A percentile compares a stretch with the other conserved stretches of the same genome.
These are phyloP conservation scores for Xiphydria camelus DNA, from an alignment of 2,888 invertebrate species.

Conservation along the genomic window DNA sequence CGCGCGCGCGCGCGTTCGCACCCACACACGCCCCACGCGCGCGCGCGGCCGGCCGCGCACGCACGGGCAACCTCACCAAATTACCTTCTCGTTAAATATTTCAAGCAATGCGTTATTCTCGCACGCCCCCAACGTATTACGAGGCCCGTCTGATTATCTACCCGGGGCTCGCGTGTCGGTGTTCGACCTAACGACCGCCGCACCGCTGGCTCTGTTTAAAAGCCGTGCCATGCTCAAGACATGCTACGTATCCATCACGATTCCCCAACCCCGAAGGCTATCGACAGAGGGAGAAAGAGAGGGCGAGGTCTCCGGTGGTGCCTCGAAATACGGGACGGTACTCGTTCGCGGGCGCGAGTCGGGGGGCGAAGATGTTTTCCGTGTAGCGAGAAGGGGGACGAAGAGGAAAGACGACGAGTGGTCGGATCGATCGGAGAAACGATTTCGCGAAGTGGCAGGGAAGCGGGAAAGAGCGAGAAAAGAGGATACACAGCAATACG, in stretches of 20 bases:
- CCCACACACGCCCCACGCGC: slow-evolving; percentile 9
- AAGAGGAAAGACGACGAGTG: no score
- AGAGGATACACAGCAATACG: no score
- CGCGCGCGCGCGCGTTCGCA: slow-evolving; percentile 11
- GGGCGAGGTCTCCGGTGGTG: no score
- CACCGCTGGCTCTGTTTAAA: slow-evolving; percentile 27
- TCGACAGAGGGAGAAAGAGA: no score
- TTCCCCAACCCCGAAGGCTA: slow-evolving; percentile 28
- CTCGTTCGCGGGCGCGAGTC: no score
- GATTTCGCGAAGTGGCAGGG: no score
- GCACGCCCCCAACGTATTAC: slow-evolving; percentile 47
- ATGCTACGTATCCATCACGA: slow-evolving; percentile 40
- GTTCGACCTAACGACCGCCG: slow-evolving; percentile 37
- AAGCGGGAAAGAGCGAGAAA: no score
- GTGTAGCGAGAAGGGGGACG: no score
- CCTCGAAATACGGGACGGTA: no score
- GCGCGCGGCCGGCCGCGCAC: slow-evolving; percentile 1
- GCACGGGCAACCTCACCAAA: slow-evolving; percentile 31
- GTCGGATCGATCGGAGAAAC: no score
- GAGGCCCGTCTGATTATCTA: slow-evolving; percentile 47
- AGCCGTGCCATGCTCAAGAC: slow-evolving; percentile 31
- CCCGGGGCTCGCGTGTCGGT: slow-evolving; percentile 25
- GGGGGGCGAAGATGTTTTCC: no score
- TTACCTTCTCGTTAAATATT: slow-evolving; percentile 51
- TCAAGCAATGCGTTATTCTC: slow-evolving; percentile 47